Evolutionary conservation across 2,113 vertebrate genomes (phyloP).

Genomic region (Dryoscopus gambensis): DNA sequence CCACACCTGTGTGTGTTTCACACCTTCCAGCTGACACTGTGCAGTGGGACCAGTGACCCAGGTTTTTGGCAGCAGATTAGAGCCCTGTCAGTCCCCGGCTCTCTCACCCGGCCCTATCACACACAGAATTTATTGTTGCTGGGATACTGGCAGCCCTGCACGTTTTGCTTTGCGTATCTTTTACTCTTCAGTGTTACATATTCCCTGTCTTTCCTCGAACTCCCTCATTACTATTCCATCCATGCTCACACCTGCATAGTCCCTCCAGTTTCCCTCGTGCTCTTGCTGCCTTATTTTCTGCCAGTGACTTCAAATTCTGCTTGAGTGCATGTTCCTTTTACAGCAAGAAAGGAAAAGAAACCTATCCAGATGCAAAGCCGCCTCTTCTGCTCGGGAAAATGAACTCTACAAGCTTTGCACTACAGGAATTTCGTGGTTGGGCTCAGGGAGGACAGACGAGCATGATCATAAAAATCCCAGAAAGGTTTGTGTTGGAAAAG

Average conservation of each 20-base stretch:
- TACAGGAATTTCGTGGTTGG: not conserved
- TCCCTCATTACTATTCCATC: constrained; percentile 8
- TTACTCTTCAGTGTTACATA: not conserved
- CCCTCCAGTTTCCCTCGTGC: not conserved
- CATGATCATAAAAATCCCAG: not conserved
- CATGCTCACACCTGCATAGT: not conserved
- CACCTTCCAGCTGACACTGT: not conserved
- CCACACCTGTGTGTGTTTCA: not conserved
- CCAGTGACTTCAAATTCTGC: not conserved
- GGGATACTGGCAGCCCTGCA: constrained; percentile 15
- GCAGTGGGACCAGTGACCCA: not conserved
- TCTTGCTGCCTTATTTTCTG: constrained; percentile 9
- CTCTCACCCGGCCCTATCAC: not conserved
- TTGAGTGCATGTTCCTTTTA: not conserved
- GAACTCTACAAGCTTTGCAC: not conserved
- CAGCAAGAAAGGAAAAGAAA: not conserved
- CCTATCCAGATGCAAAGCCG: not conserved
- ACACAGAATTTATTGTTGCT: not conserved
- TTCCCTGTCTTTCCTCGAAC: not conserved
- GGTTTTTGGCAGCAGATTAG: not conserved
- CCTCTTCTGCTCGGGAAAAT: not conserved
- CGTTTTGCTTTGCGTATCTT: not conserved
- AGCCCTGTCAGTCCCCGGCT: not conserved
- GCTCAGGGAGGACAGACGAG: not conserved
- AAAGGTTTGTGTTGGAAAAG: not conserved